phyloP scores from a whole-genome alignment of 2,888 invertebrate genomes.

The Tolmerus cingulatus region DNA sequence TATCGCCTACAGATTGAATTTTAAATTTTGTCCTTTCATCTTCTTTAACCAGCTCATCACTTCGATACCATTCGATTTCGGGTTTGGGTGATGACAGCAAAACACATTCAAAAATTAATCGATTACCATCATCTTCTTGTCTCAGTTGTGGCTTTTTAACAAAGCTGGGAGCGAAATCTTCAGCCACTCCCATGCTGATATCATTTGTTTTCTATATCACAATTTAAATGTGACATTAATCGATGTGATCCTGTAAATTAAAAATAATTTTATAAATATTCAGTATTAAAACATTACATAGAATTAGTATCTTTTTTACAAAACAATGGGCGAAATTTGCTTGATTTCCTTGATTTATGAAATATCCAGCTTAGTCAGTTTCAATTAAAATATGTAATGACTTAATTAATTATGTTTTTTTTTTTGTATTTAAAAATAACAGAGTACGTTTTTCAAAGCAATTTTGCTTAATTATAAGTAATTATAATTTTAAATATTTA shows the following conservation, averaged over 20 bases:
- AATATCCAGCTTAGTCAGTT: too few relatives aligned
- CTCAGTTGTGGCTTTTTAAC: conserved; percentile 96
- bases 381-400: too few relatives aligned
- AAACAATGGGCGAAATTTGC: too few relatives aligned
- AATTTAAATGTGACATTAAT: conserved; percentile 19
- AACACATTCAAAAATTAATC: conserved; percentile 93
- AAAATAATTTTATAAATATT: neutral
- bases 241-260: neutral
- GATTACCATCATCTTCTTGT: conserved; percentile 96
- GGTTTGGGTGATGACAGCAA: conserved; percentile 87
- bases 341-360: too few relatives aligned
- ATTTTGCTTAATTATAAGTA: too few relatives aligned
- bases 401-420: too few relatives aligned
- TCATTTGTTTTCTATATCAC: neutral
- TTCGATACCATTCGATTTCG: conserved; percentile 90
- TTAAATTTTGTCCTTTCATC: conserved; percentile 88
- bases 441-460: too few relatives aligned
- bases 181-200: conserved; percentile 65
- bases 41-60: conserved; percentile 83
- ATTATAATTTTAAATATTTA: too few relatives aligned
- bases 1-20: conserved; percentile 83
- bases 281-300: too few relatives aligned
- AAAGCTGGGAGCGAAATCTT: conserved; percentile 98
- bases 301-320: too few relatives aligned
- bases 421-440: too few relatives aligned